phyloP scores from a whole-genome alignment of 2,888 invertebrate species.

The Alsophila aescularia region DNA sequence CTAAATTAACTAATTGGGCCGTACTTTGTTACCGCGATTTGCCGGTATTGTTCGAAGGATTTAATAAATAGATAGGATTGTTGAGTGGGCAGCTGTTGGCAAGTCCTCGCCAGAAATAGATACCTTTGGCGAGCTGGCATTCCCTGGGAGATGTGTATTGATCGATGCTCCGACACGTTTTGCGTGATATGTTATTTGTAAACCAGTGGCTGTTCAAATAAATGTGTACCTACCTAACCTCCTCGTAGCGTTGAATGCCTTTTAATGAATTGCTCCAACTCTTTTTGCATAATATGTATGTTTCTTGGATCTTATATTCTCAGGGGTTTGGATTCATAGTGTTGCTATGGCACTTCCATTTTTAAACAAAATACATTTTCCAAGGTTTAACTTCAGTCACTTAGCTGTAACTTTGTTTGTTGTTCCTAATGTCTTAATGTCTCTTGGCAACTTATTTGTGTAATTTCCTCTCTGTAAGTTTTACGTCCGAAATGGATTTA shows the following conservation, averaged over 20 bases:
- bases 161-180: conserved; percentile 14
- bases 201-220: too few species aligned
- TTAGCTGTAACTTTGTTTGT: conserved; percentile 4
- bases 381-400: conserved; percentile 7
- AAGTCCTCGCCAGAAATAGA: conserved; percentile 36
- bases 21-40: conserved; percentile 19
- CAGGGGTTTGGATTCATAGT: too few species aligned
- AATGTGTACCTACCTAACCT: too few species aligned
- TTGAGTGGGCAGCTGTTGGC: conserved; percentile 15
- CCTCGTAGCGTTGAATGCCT: too few species aligned
- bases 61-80: conserved; percentile 24
- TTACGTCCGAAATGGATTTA: too few species aligned
- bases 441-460: conserved; percentile 14
- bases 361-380: neutral
- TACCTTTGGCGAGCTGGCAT: conserved; percentile 30
- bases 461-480: conserved; percentile 14
- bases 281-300: too few species aligned
- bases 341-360: too few species aligned
- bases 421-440: conserved; percentile 9
- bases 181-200: neutral
- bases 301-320: too few species aligned
- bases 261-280: too few species aligned
- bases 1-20: conserved; percentile 34
- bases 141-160: conserved; percentile 28
- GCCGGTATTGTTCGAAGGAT: conserved; percentile 19